These are phyloP conservation scores for Meandrusa payeni DNA, from an alignment of 2,888 invertebrate species.

Conservation along the genomic window DNA sequence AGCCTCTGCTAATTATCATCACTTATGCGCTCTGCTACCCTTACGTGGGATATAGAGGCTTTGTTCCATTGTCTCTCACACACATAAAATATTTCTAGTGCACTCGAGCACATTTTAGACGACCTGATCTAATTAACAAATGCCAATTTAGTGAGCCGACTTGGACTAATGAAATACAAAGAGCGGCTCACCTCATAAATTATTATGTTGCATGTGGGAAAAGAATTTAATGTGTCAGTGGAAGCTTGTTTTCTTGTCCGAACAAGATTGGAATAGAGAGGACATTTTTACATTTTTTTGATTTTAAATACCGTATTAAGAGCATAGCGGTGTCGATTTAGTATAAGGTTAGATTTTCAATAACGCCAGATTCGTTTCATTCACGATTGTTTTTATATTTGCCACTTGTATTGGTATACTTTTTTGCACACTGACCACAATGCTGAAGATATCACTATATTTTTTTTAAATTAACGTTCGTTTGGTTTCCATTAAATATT, in stretches of 20 bases:
- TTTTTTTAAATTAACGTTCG: too few relatives aligned
- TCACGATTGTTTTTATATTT: too few relatives aligned
- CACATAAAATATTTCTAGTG: slow-evolving; percentile 23
- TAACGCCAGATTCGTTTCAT: too few relatives aligned
- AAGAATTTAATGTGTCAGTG: slow-evolving; percentile 3
- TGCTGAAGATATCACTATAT: too few relatives aligned
- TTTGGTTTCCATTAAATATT: too few relatives aligned
- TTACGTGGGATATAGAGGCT: slow-evolving; percentile 7
- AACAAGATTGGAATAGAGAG: too few relatives aligned
- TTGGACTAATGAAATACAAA: slow-evolving; percentile 20
- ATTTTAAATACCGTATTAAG: too few relatives aligned
- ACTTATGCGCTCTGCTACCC: slow-evolving; percentile 12
- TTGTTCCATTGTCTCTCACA: slow-evolving; percentile 22
- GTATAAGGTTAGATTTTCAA: too few relatives aligned
- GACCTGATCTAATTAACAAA: slow-evolving; percentile 33
- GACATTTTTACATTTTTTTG: too few relatives aligned
- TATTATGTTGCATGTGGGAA: background rate
- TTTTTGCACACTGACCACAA: too few relatives aligned
- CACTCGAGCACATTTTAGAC: slow-evolving; percentile 20
- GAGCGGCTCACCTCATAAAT: slow-evolving; percentile 12
- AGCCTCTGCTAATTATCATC: slow-evolving; percentile 15
- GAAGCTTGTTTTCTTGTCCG: background rate
- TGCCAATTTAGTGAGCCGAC: slow-evolving; percentile 31
- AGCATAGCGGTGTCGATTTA: too few relatives aligned
- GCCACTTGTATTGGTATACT: too few relatives aligned